Base-by-base conservation (phyloP, 2,797 vertebrate genomes). In the Acomys russatus region DNA sequence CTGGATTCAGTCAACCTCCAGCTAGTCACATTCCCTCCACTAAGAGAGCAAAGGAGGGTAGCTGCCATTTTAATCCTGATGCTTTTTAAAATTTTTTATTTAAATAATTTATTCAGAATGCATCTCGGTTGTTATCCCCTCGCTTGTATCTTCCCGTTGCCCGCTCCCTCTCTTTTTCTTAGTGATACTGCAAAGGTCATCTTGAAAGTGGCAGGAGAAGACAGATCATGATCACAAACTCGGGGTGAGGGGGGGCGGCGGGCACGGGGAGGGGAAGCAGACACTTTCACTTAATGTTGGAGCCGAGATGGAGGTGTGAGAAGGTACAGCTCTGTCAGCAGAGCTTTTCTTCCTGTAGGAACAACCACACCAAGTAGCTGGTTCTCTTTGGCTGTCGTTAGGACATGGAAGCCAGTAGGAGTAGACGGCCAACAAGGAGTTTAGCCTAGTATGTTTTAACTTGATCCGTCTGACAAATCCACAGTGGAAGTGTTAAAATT, bases 371-470 rank as follows among this genome's bases (percentile, higher is more conserved):
- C 56, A 89, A 89, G 54, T 22, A 93, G 56, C 38, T 22, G 23
- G 17, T 1, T 1, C 28, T 77, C 44, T 56, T n/a, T 25, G 3
- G 51, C 71, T 74, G 30, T 68, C 4, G 22, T 33, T n/a, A 66
- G 33, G 49, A 59, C 33, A 79, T 0, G 9, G 28, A 88, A n/a
- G 28, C 33, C 49, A 30, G 1, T 25, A 33, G 14, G 51, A 20
- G 28, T 59, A 88, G 54, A 86, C 23, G 35, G 66, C 51, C 59
- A 78, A 61, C 6, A 49, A 92, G 85, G 35, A 83, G 25, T 51
- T 84, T 83, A 59, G 61, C 22, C 2, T 25, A 82, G 20, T 89
- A 88, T 44, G 30, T 86, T 97, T 96, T 84, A 82, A 76, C 51
- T 79, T 35, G 38, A 61, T 92, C n/a, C 54, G 83, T 77, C 74